These are phyloP conservation scores for Corythaixoides concolor DNA, from an alignment of 2,113 vertebrate genomes.

Conservation along the genomic window DNA sequence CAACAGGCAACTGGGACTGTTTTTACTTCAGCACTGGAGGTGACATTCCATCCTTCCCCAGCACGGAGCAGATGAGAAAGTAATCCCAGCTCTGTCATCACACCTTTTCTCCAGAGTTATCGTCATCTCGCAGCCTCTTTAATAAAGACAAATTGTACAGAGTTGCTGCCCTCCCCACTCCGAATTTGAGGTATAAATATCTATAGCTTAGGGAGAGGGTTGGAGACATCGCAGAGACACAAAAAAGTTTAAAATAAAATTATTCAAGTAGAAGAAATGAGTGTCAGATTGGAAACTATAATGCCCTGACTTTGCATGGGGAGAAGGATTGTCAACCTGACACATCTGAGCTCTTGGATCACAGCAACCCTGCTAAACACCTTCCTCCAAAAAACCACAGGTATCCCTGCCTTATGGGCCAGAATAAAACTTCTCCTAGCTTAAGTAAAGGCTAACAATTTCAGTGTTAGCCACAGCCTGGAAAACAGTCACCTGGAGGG, in stretches of 20 bases:
- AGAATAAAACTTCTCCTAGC: neutral
- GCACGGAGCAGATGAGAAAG: neutral
- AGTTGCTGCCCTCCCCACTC: neutral
- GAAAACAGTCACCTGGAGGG: neutral
- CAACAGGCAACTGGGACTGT: neutral
- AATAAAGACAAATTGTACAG: neutral
- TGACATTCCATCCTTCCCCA: neutral
- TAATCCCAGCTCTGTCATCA: slow-evolving; percentile 9
- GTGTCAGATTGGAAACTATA: neutral
- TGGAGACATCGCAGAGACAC: neutral
- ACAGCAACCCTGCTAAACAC: neutral
- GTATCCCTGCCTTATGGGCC: neutral
- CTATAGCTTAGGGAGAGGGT: neutral
- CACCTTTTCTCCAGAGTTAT: neutral
- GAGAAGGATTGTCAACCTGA: neutral
- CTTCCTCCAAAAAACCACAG: neutral
- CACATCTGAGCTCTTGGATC: neutral
- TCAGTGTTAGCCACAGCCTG: neutral
- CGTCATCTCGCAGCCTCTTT: neutral
- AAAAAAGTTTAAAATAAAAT: neutral
- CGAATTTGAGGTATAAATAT: neutral
- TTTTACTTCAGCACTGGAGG: neutral
- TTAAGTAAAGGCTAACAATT: neutral
- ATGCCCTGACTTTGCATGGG: fast-evolving
- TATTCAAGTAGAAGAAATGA: neutral